Conservation (phyloP, 2,797 vertebrate species). For the Chaetophractus vellerosus region DNA sequence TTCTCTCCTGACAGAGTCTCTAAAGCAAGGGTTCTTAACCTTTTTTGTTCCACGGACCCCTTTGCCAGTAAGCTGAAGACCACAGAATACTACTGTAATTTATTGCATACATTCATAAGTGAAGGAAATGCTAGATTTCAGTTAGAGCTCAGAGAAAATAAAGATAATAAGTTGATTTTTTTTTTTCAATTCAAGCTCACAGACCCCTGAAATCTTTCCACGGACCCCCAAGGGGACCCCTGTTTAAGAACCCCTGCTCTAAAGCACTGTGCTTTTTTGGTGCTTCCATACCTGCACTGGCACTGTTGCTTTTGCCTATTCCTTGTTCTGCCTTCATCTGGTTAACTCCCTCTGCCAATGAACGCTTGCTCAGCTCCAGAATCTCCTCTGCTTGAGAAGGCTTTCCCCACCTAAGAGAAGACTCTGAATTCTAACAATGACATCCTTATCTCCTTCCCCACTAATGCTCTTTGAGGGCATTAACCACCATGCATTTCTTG, state of each 20-base stretch:
- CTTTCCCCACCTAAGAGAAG: background rate
- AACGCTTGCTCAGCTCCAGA: background rate
- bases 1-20: background rate
- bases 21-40: background rate
- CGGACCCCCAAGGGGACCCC: too few species aligned
- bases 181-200: too few species aligned
- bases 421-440: background rate
- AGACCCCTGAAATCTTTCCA: too few species aligned
- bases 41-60: too few species aligned
- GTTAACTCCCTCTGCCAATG: conserved; percentile 1
- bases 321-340: background rate
- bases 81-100: too few species aligned
- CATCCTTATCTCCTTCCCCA: conserved; percentile 24
- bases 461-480: conserved; percentile 19
- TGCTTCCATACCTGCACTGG: background rate
- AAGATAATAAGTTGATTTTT: too few species aligned
- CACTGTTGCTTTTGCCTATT: background rate
- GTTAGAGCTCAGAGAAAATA: too few species aligned
- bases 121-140: too few species aligned
- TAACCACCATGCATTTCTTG: conserved; percentile 45
- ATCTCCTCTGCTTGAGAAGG: background rate
- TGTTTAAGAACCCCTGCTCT: background rate
- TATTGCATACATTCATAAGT: too few species aligned
- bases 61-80: too few species aligned
- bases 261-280: background rate